Evolutionary conservation across 2,797 vertebrate genomes (phyloP), one percentile per base, ranked within the genome.

Genomic region (Heliangelus exortis): DNA sequence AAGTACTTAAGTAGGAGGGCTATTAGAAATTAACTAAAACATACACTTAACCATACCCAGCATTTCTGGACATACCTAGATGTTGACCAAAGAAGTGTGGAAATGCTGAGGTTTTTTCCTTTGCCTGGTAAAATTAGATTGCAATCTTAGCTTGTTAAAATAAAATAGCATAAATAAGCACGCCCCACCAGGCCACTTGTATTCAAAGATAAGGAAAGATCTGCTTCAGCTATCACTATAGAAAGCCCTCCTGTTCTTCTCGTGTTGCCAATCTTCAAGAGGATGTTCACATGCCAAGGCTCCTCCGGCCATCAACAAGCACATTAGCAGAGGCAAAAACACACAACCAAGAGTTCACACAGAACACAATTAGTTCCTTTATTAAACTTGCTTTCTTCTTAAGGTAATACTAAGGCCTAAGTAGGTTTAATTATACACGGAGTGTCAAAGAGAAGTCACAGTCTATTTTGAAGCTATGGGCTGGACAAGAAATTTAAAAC

Each of bases 251-350:
- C 36, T 57, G 41, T 63, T 80, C 48, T 25, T 82, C 28, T 29
- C 45, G 36, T 1, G 31, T 10, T 72, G 36, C 41, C 61, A 36
- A 14, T 29, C 61, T 36, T 51, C 53, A 54, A 25, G 39, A 73
- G 7, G 2, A 15, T 2, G 10, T 66, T 59, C n/a, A 9, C 0
- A 0, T 66, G 33, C 36, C 65, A 65, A 65, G 63, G 22, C 61
- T 86, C 22, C 76, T 75, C 9, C 28, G 18, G 28, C n/a, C 33
- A 90, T 47, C 41, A 75, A 2, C 3, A 45, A 78, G 12, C 2
- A 1, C 29, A 19, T 1, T 5, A 67, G 8, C 0, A 0, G 34
- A 39, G 29, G 36, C 26, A 86, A 68, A 92, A 81, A 2, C 23
- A 76, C 61, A 71, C 15, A 47, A 61, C 34, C 0, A 0, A 55